Conservation (phyloP, 2,113 vertebrate species). For the Micromys minutus region DNA sequence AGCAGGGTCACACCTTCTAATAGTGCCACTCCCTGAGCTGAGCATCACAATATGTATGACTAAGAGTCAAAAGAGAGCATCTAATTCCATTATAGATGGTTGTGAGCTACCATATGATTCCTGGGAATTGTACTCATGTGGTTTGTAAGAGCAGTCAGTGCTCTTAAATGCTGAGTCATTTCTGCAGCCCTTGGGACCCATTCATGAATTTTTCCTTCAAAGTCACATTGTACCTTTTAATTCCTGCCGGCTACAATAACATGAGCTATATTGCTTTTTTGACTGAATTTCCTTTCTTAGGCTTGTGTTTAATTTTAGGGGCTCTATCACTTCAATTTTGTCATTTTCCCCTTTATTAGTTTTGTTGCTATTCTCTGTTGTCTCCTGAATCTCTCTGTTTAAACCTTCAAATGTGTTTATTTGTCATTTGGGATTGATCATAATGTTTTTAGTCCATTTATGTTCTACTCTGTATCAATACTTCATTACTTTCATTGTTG, state of each 20-base stretch:
- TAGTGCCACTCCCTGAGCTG: too few species aligned
- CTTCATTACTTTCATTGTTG: not conserved
- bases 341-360: conserved; percentile 3
- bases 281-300: not conserved
- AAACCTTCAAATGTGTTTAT: conserved; percentile 42
- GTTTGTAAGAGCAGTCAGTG: not conserved
- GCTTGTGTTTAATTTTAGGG: not conserved
- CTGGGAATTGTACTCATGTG: not conserved
- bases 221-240: not conserved
- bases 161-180: not conserved
- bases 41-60: not conserved
- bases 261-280: conserved; percentile 38
- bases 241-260: not conserved
- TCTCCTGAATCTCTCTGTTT: not conserved
- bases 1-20: too few species aligned
- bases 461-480: not conserved
- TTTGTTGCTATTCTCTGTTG: not conserved
- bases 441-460: not conserved
- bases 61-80: not conserved
- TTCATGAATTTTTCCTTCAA: not conserved
- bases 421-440: conserved; percentile 16
- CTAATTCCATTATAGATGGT: not conserved
- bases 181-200: not conserved
- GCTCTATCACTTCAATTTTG: not conserved
- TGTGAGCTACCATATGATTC: not conserved